Evolutionary conservation across 2,888 invertebrate genomes (phyloP).

Genomic region (Drosophila hawaiiensis): DNA sequence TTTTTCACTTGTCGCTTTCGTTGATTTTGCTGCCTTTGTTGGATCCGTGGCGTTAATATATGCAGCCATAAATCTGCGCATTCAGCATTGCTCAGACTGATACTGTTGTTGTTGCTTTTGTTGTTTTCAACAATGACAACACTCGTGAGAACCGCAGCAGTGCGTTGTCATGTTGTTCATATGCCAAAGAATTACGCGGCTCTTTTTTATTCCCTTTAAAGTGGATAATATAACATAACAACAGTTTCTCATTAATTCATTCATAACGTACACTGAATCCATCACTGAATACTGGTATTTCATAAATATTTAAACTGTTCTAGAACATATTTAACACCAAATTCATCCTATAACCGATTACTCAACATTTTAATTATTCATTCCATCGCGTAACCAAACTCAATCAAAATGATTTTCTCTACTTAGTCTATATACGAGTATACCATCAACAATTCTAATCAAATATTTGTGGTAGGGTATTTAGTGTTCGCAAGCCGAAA

Average conservation of each 20-base stretch:
- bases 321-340: background rate
- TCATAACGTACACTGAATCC: too few species aligned
- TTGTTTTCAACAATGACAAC: slow-evolving; percentile 35
- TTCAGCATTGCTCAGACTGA: slow-evolving; percentile 15
- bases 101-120: slow-evolving; percentile 3
- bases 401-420: background rate
- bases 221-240: background rate
- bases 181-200: slow-evolving; percentile 33
- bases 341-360: background rate
- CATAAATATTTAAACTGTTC: too few species aligned
- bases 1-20: background rate
- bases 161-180: slow-evolving; percentile 43
- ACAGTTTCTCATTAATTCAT: background rate
- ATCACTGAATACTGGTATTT: background rate
- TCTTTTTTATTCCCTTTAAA: slow-evolving; percentile 4
- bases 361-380: background rate
- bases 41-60: slow-evolving; percentile 7
- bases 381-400: background rate
- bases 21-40: slow-evolving; percentile 6
- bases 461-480: slow-evolving; percentile 4
- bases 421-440: background rate
- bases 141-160: slow-evolving; percentile 17
- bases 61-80: slow-evolving; percentile 58
- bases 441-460: background rate
- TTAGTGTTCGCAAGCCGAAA: background rate